Percentiles rank a stretch among this genome's conserved stretches.
Evolutionary conservation across 2,797 vertebrate genomes (phyloP).

Genomic region (Neosilurus hyrtlii): DNA sequence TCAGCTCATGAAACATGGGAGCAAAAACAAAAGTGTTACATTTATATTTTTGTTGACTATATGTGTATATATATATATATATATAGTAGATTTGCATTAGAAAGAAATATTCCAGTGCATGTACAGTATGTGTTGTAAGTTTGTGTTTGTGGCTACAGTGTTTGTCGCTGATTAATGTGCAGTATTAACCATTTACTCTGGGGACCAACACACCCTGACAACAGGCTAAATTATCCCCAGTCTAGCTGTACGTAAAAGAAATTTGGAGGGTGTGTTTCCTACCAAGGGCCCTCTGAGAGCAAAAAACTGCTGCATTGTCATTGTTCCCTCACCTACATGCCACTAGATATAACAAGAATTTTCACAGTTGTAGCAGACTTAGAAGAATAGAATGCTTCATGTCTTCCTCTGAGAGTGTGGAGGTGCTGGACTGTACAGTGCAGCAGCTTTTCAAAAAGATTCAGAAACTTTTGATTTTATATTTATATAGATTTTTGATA

Average conservation of each 20-base stretch:
- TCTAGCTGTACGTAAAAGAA: neutral
- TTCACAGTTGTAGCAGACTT: neutral
- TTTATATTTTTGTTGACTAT: no score
- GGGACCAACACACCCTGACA: slow-evolving; percentile 18
- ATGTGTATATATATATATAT: no score
- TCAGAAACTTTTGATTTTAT: neutral
- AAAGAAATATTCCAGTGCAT: neutral
- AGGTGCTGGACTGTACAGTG: neutral
- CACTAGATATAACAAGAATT: neutral
- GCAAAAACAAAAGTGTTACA: no score
- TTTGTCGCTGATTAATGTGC: slow-evolving; percentile 22
- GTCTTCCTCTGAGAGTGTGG: slow-evolving; percentile 3
- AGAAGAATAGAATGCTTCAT: neutral
- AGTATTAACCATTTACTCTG: slow-evolving; percentile 27
- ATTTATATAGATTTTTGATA: neutral
- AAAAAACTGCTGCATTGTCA: slow-evolving; percentile 6
- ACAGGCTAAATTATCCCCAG: slow-evolving; percentile 30
- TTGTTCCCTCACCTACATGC: neutral
- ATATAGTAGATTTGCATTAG: neutral
- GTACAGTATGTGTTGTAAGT: neutral
- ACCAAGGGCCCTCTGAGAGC: neutral
- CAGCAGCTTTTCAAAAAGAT: neutral
- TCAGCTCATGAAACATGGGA: no score
- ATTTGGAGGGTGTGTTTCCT: neutral
- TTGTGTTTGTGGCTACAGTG: neutral